Percentiles rank a stretch among this genome's conserved stretches.
These are phyloP conservation scores for Drosophila meridionalis DNA, from an alignment of 2,888 invertebrate genomes.

Conservation along the genomic window DNA sequence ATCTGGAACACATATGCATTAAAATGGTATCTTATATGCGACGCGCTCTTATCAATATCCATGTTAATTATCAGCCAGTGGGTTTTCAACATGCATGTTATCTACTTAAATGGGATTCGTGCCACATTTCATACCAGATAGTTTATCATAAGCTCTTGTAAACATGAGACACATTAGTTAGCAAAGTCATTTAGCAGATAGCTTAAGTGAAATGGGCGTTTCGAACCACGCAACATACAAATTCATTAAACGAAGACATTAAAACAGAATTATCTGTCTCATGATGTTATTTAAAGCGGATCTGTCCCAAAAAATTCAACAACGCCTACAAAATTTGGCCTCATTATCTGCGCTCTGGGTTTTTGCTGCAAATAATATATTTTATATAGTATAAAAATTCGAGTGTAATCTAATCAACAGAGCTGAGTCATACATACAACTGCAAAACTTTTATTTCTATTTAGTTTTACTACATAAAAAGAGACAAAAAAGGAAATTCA, in stretches of 20 bases:
- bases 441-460: slow-evolving; percentile 40
- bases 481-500: slow-evolving; percentile 25
- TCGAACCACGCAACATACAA: neutral
- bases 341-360: slow-evolving; percentile 24
- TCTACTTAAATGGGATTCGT: slow-evolving; percentile 8
- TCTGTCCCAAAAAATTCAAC: slow-evolving; percentile 12
- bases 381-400: slow-evolving; percentile 11
- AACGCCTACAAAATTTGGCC: slow-evolving; percentile 43
- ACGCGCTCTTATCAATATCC: neutral
- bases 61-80: neutral
- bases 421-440: slow-evolving; percentile 48
- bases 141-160: slow-evolving; percentile 12
- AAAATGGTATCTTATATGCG: neutral
- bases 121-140: slow-evolving; percentile 1
- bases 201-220: slow-evolving; percentile 18
- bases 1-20: neutral
- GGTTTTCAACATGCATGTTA: slow-evolving; percentile 7
- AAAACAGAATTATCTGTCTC: slow-evolving; percentile 17
- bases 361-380: slow-evolving; percentile 13
- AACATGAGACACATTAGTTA: neutral
- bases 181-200: neutral
- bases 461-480: slow-evolving; percentile 14
- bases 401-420: slow-evolving; percentile 49
- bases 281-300: slow-evolving; percentile 3
- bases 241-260: neutral